Percentiles rank a stretch among this genome's conserved stretches.
phyloP scores from a whole-genome alignment of 2,113 vertebrate species.

The Clarias macrocephalus region DNA sequence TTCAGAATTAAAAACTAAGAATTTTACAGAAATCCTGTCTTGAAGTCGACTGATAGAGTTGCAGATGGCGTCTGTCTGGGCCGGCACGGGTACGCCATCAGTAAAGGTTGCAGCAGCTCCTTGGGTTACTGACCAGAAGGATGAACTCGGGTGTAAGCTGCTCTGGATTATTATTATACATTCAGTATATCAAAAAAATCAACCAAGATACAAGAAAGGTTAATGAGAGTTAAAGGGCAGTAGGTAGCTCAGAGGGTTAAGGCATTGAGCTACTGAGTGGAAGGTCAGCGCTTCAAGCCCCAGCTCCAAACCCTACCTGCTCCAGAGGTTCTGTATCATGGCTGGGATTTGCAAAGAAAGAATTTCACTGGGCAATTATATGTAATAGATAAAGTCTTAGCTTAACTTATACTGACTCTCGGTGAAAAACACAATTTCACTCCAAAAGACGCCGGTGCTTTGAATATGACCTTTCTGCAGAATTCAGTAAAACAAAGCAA shows the following conservation, averaged over 20 bases:
- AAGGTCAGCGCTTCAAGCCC: no score
- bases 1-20: neutral
- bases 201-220: neutral
- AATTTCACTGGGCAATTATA: no score
- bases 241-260: no score
- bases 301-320: no score
- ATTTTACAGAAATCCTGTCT: neutral
- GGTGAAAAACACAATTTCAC: neutral
- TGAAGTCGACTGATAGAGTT: neutral
- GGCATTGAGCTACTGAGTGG: no score
- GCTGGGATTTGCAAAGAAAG: no score
- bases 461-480: constrained; percentile 2
- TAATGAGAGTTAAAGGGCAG: neutral
- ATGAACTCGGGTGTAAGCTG: neutral
- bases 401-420: neutral
- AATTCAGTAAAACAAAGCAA: neutral
- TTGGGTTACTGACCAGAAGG: neutral
- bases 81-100: neutral
- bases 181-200: neutral
- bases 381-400: no score
- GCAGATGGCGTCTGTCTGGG: neutral
- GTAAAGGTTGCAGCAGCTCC: no score
- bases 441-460: neutral
- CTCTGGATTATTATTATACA: neutral
- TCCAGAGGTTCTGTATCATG: no score